These are phyloP conservation scores for Macrotus californicus DNA, from an alignment of 2,113 vertebrate genomes.

Conservation along the genomic window DNA sequence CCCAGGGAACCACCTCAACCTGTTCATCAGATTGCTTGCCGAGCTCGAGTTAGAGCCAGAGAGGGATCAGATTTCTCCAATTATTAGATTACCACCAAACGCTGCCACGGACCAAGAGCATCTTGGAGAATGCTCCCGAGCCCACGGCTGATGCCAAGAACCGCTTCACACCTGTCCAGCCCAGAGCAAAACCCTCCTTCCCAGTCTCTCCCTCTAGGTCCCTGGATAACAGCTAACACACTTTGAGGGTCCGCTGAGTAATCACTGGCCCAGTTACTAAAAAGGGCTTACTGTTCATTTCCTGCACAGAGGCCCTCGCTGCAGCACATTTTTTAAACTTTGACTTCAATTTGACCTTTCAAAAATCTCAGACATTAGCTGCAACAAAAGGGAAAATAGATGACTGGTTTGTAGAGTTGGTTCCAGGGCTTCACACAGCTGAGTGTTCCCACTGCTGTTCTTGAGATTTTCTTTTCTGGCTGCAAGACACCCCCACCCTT, in stretches of 20 bases:
- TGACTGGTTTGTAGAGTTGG: not conserved
- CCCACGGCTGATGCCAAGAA: not conserved
- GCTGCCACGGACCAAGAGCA: not conserved
- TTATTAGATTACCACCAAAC: slow-evolving; percentile 34
- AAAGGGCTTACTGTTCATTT: slow-evolving; percentile 43
- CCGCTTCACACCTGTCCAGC: not conserved
- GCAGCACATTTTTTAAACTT: slow-evolving; percentile 43
- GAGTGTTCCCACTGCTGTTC: slow-evolving; percentile 17
- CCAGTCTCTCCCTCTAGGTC: not conserved
- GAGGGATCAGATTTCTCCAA: not conserved
- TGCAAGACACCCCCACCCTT: slow-evolving; percentile 64
- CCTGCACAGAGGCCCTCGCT: not conserved
- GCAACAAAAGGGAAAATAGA: not conserved
- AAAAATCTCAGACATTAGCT: not conserved
- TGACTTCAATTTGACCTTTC: slow-evolving; percentile 38
- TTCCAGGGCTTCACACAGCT: slow-evolving; percentile 5
- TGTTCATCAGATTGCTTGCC: slow-evolving; percentile 16
- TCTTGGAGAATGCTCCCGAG: not conserved
- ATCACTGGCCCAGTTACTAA: slow-evolving; percentile 63
- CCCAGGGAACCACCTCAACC: slow-evolving; percentile 37
- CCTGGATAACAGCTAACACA: slow-evolving; percentile 58
- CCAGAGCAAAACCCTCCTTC: not conserved
- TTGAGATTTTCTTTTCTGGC: slow-evolving; percentile 40
- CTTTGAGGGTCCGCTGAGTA: slow-evolving; percentile 59
- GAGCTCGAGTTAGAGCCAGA: not conserved